These are phyloP conservation scores for Manacus vitellinus DNA, from an alignment of 2,113 vertebrate genomes.

Conservation along the genomic window DNA sequence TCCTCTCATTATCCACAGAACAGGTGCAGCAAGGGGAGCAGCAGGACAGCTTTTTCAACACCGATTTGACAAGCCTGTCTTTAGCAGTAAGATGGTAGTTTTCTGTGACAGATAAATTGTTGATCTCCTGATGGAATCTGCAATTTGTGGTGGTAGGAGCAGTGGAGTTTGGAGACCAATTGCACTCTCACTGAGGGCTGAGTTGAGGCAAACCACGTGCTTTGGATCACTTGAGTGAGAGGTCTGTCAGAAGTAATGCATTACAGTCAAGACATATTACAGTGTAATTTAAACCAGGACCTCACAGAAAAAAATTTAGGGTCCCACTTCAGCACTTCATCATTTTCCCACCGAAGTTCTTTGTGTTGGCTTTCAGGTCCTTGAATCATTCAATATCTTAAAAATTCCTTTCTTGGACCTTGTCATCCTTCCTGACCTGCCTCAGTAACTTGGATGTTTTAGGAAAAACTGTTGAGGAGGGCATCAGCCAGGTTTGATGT, in stretches of 20 bases:
- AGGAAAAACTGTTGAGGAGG: neutral
- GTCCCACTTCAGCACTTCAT: neutral
- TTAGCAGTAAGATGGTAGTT: constrained; percentile 9
- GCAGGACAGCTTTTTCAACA: neutral
- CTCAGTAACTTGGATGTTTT: neutral
- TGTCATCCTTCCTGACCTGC: neutral
- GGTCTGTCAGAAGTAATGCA: neutral
- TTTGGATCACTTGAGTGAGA: neutral
- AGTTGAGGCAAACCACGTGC: neutral
- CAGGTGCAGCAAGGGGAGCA: neutral
- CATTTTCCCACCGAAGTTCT: neutral
- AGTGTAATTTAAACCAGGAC: neutral
- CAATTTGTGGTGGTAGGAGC: neutral
- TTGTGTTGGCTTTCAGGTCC: neutral
- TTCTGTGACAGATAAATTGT: constrained; percentile 41
- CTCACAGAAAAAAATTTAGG: neutral
- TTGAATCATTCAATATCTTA: neutral
- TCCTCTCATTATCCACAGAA: constrained; percentile 10
- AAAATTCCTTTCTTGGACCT: neutral
- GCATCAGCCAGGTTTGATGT: neutral
- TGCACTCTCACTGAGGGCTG: neutral
- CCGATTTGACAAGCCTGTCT: constrained; percentile 1
- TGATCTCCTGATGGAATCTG: constrained; percentile 3
- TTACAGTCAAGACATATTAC: neutral
- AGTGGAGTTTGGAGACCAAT: neutral